phyloP scores from a whole-genome alignment of 2,113 vertebrate genomes.

The Gymnarchus niloticus region DNA sequence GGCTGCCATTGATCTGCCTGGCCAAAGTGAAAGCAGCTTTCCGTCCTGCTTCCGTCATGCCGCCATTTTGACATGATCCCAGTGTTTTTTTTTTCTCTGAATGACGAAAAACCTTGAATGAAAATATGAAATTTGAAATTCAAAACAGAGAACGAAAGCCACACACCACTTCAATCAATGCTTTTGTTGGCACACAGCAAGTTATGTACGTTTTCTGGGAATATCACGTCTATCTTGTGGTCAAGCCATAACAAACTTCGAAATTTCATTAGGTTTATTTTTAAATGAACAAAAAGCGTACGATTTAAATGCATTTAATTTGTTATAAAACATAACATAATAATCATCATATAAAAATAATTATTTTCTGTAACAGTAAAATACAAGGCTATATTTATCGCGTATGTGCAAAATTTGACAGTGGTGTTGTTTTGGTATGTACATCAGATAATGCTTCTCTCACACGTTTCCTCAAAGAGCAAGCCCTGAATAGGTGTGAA shows the following conservation, averaged over 20 bases:
- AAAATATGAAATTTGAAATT: constrained; percentile 7
- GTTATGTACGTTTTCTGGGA: not conserved
- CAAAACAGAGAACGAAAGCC: not conserved
- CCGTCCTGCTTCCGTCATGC: not conserved
- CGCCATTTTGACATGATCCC: not conserved
- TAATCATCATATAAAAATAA: not conserved
- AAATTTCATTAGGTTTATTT: not conserved
- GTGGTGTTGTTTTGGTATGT: not conserved
- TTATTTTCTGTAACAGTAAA: not conserved
- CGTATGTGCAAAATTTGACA: not conserved
- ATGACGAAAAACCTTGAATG: not conserved
- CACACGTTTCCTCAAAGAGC: not conserved
- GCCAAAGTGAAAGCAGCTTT: not conserved
- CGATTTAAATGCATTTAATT: not conserved
- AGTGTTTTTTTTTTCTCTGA: not conserved
- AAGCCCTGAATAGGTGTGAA: not conserved
- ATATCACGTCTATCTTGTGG: not conserved
- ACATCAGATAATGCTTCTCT: not conserved
- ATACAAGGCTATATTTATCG: not conserved
- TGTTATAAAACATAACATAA: too few species aligned
- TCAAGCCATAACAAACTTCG: not conserved
- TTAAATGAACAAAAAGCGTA: not conserved
- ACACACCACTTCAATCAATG: not conserved
- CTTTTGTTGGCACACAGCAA: not conserved
- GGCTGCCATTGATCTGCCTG: not conserved